Evolutionary conservation across 2,888 invertebrate species (phyloP), one percentile per base, ranked within the genome.

Genomic region (Smittia aterrima): DNA sequence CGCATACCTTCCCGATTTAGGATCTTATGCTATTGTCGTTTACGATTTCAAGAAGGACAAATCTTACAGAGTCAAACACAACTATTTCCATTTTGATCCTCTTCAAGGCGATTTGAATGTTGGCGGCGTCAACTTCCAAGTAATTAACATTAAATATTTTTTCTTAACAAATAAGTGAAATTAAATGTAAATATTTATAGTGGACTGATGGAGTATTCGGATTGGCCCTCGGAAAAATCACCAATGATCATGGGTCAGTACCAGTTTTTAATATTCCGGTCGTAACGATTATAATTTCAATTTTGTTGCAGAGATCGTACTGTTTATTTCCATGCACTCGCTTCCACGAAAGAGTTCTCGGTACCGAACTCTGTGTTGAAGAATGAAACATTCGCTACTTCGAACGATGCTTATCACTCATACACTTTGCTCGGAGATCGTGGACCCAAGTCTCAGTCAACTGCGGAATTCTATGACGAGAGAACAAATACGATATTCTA

Each of bases 121-220:
- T 13, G 90, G 88, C 58, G 92, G 92, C 3, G 86, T 92, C 22
- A 88, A 90, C 79, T 93, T 93, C 87, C 93, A 93, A 54, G 32
- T n/a, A n/a, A n/a, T n/a, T n/a, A n/a, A n/a, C n/a, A n/a, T n/a
- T n/a, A n/a, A n/a, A n/a, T n/a, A n/a, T n/a, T n/a, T 32, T 32
- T 32, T 6, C 32, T 32, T 32, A 32, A 32, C 3, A 32, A 32
- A 6, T 32, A 32, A 6, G 3, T 32, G 4, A 32, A 32, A 32
- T 9, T 6, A 32, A 32, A 32, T 9, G 3, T 32, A 32, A 80
- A 32, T 32, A n/a, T 32, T 32, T 9, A 32, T 9, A 47, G 47
- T 93, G 92, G 93, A 91, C 90, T 0, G 93, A 93, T 80, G 93
- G 93, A 1, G 86, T 93, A 0, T 92, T 93, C 78, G 91, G 89